Percentiles rank a stretch among this genome's conserved stretches.
Conservation (phyloP, 2,888 invertebrate genomes). For the Thymelicus acteon region DNA sequence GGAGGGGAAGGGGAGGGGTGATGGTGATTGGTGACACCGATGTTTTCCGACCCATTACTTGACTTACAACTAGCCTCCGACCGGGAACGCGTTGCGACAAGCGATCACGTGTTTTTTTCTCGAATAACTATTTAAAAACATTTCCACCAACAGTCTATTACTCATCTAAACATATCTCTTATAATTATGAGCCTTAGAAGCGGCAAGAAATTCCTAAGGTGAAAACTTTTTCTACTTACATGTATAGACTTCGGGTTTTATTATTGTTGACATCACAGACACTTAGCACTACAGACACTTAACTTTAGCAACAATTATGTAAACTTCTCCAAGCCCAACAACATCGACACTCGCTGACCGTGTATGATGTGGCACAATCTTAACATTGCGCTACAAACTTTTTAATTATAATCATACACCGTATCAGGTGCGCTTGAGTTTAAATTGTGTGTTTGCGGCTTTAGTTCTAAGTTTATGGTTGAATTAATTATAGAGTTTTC, state of each 20-base stretch:
- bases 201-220: too few relatives aligned
- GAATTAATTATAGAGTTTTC: conserved; percentile 38
- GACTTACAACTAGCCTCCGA: background rate
- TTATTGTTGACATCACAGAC: too few relatives aligned
- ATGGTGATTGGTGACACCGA: too few relatives aligned
- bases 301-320: too few relatives aligned
- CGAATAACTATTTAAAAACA: too few relatives aligned
- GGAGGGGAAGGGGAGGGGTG: too few relatives aligned
- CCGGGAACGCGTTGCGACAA: background rate
- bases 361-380: background rate
- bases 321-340: background rate
- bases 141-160: too few relatives aligned
- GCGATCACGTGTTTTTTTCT: background rate
- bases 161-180: too few relatives aligned
- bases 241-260: too few relatives aligned
- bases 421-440: conserved; percentile 38
- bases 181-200: too few relatives aligned
- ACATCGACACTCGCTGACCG: background rate
- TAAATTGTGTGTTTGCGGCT: conserved; percentile 38
- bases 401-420: conserved; percentile 38
- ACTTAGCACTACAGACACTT: too few relatives aligned
- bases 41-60: background rate
- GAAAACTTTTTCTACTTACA: too few relatives aligned
- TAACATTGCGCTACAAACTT: conserved; percentile 20
- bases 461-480: conserved; percentile 38